Evolutionary conservation across 2,888 invertebrate genomes (phyloP), one percentile per base, ranked within the genome.

Genomic region (Hemicrepidius hirtus): DNA sequence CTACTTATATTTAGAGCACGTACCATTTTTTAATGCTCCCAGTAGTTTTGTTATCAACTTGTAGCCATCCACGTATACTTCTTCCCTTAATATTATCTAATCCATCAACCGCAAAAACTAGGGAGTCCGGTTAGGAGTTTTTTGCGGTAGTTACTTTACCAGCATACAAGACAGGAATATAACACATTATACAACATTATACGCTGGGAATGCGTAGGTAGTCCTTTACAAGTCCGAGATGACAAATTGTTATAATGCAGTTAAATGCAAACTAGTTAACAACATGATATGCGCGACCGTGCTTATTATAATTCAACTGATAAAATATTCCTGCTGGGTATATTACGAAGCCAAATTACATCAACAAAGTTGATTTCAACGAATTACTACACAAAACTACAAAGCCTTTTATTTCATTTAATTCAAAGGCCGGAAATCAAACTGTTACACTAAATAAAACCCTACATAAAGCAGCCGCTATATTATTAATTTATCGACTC

Each of bases 291-390:
- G n/a, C 10, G 53, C 28, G 53, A 24, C 21, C 37, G 20, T 7
- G 44, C 44, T 62, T 46, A 62, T 62, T 62, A 62, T 46, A 62
- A 62, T 60, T 60, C 60, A 60, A 62, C 46, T 44, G 44, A 62
- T 32, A 32, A 3, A 0, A 6, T 10, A 41, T 9, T 10, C 0
- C 44, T 3, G 44, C 44, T n/a, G 12, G 53, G 41, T 24, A 21
- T 60, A n/a, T 41, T 21, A n/a, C 10, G 7, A 32, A 49, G n/a
- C n/a, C n/a, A 50, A 50, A 21, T 12, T n/a, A 3, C 24, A 24
- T n/a, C n/a, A n/a, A n/a, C 12, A 20, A 24, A 0, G 28, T 20
- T 24, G 12, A 5, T 16, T 53, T 53, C 32, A 24, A 53, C 32
- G 32, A 53, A 53, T 53, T 53, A 18, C 44, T 28, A 9, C 24